Evolutionary conservation across 2,797 vertebrate genomes (phyloP).

Genomic region (Huso huso): DNA sequence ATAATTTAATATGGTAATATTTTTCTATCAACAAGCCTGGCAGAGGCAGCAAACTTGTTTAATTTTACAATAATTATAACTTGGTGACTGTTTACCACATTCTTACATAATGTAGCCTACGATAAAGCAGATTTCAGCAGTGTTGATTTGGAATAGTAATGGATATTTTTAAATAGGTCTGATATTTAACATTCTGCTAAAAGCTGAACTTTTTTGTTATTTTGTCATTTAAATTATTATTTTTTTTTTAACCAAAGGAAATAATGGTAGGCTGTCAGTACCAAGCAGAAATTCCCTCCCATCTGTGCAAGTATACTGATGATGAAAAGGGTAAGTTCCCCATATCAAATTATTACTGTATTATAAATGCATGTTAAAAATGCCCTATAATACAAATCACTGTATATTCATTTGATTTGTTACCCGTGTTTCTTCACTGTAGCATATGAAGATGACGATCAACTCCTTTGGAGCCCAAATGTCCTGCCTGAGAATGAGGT

Average conservation of each 20-base stretch:
- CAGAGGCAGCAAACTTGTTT: too few species aligned
- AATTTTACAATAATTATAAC: too few species aligned
- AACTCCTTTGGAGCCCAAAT: conserved; percentile 85
- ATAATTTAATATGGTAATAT: too few species aligned
- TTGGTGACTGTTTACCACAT: too few species aligned
- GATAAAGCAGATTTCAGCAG: too few species aligned
- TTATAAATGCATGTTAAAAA: conserved; percentile 2
- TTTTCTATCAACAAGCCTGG: too few species aligned
- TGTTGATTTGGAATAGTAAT: too few species aligned
- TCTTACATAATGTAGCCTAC: too few species aligned
- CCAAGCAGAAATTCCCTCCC: conserved; percentile 88
- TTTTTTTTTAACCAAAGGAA: conserved; percentile 61
- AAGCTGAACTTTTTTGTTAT: neutral
- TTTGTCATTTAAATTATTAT: conserved; percentile 15
- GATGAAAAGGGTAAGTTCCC: conserved; percentile 65
- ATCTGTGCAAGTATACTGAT: conserved; percentile 67
- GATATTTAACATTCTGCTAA: too few species aligned
- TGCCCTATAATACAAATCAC: conserved; percentile 1
- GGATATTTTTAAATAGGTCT: too few species aligned
- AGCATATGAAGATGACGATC: conserved; percentile 87
- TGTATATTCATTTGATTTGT: conserved; percentile 8
- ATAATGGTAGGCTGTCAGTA: conserved; percentile 93
- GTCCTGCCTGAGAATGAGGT: conserved; percentile 79
- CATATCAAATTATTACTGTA: neutral
- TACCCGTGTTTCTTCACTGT: conserved; percentile 13